A percentile compares a stretch with the other conserved stretches of the same genome.
Conservation (phyloP, 2,797 vertebrate genomes). For the Sternarchorhynchus goeldii region DNA sequence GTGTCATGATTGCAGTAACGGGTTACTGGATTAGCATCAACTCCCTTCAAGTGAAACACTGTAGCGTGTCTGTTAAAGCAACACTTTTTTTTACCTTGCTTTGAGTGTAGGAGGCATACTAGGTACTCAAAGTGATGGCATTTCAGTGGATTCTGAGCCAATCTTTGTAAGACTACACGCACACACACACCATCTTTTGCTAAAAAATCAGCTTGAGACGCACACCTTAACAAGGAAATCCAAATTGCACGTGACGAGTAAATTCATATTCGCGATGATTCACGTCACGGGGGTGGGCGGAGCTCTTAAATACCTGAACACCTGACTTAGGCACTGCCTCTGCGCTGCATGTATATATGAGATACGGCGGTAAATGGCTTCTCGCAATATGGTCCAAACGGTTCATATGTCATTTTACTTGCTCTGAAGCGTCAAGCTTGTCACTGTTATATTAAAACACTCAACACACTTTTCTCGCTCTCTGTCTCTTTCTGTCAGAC, state of each 20-base stretch:
- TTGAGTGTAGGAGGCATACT: background rate
- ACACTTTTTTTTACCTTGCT: background rate
- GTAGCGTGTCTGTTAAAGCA: background rate
- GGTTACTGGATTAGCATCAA: background rate
- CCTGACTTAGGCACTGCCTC: conserved; percentile 19
- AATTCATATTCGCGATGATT: background rate
- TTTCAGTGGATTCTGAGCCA: no score
- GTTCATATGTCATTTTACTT: conserved; percentile 26
- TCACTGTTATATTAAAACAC: conserved; percentile 26
- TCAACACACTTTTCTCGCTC: no score
- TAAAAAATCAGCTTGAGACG: background rate
- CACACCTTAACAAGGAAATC: background rate
- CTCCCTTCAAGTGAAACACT: background rate
- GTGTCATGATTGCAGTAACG: background rate
- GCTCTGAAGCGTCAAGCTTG: conserved; percentile 14
- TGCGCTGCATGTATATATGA: conserved; percentile 22
- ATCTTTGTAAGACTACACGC: background rate
- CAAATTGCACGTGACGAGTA: background rate
- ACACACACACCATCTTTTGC: background rate
- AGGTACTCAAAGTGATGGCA: no score
- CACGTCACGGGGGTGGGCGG: background rate
- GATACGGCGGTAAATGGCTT: conserved; percentile 18
- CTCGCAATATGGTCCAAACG: conserved; percentile 11
- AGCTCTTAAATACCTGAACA: conserved; percentile 7
- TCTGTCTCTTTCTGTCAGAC: background rate